Evolutionary conservation across 2,888 invertebrate genomes (phyloP), one percentile per base, ranked within the genome.

Genomic region (Agrenia bidenticulata): DNA sequence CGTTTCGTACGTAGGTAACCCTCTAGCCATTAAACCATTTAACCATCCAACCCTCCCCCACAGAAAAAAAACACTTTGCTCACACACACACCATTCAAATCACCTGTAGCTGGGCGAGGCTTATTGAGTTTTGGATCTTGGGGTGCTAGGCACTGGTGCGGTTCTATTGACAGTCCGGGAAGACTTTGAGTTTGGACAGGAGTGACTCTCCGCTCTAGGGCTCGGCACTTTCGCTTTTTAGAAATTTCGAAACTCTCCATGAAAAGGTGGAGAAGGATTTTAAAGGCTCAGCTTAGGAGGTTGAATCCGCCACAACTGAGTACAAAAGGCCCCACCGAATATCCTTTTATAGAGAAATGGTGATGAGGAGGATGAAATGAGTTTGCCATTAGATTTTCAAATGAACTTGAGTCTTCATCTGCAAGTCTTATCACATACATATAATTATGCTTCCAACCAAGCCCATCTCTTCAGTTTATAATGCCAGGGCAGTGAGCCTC

Each of bases 361-460:
- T 61, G 64, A 63, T 51, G 66, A 62, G 42, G 59, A 64, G 58
- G 61, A 63, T 64, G 64, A 67, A 67, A 67, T 67, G 67, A 67
- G 67, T 61, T 67, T 67, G 64, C 54, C 70, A 70, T 73, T 73
- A 73, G 72, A 66, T 70, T 73, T 73, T 70, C 72, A 73, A 73
- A 73, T 73, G 69, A 73, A 70, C 70, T 61, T 57, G 60, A 39
- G 32, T 57, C 63, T 63, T 67, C 67, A 67, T 67, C 62, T 67
- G 64, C 67, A 67, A 67, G 73, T 69, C 69, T 66, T 66, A 69
- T 69, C 66, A 69, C 66, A 69, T 66, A 63, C 66, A 69, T 66
- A 68, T 64, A 62, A 68, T 68, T 65, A 67, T 64, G 17, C 59
- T 56, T 56, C 32, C 32, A 32, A 37, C 61, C 50, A 63, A 64